These are phyloP conservation scores for Dendrophyllia cribrosa DNA, from an alignment of 64 coral and sea anemone species.

Conservation along the genomic window DNA sequence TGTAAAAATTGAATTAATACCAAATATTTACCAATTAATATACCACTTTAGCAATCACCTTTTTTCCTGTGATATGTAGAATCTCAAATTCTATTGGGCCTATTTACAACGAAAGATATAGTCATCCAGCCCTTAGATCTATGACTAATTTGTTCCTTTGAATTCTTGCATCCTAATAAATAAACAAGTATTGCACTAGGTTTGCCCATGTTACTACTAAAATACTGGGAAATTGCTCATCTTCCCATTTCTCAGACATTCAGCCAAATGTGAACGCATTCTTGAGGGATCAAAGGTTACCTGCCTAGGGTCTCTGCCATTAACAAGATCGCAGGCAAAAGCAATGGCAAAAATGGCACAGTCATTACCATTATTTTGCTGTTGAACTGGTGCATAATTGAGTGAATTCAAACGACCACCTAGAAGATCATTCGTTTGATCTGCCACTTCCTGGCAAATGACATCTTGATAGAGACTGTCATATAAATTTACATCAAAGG, in stretches of 20 bases:
- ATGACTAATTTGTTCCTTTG: not conserved
- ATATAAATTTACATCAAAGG: conserved; percentile 33
- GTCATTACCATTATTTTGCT: conserved; percentile 30
- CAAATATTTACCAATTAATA: too few species aligned
- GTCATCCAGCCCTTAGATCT: not conserved
- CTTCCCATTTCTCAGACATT: conserved; percentile 28
- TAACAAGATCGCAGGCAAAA: conserved; percentile 25
- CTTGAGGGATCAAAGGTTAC: conserved; percentile 30
- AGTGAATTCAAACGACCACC: not conserved
- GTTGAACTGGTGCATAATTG: conserved; percentile 46
- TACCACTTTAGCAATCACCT: too few species aligned
- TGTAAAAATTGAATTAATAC: too few species aligned
- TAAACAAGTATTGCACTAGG: not conserved
- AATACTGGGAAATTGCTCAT: conserved; percentile 36
- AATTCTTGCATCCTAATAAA: conserved; percentile 5
- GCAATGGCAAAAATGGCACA: conserved; percentile 15
- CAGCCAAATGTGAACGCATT: conserved; percentile 29
- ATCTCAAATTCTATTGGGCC: too few species aligned
- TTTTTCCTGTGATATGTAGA: too few species aligned
- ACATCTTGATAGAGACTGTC: conserved; percentile 41
- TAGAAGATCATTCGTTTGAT: conserved; percentile 40
- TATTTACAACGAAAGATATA: too few species aligned
- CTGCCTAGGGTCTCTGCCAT: conserved; percentile 10
- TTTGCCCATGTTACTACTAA: conserved; percentile 27
- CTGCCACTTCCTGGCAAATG: conserved; percentile 27